phyloP scores from a whole-genome alignment of 2,113 vertebrate genomes.

The Struthio camelus region DNA sequence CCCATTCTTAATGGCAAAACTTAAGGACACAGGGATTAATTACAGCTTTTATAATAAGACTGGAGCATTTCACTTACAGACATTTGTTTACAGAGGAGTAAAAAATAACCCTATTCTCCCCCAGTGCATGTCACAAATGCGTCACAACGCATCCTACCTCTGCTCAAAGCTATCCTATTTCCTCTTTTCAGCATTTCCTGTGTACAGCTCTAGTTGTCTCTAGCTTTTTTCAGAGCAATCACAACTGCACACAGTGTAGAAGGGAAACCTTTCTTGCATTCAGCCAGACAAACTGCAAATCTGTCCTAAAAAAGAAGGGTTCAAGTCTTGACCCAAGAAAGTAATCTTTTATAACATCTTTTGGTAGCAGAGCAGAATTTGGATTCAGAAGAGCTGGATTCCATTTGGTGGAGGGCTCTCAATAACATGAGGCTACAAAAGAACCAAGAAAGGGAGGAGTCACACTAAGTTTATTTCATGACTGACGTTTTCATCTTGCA shows the following conservation, averaged over 20 bases:
- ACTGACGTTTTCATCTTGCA: slow-evolving; percentile 17
- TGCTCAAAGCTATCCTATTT: not conserved
- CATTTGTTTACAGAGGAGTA: not conserved
- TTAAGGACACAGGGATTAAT: not conserved
- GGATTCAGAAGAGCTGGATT: not conserved
- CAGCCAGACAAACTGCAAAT: not conserved
- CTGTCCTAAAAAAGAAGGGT: not conserved
- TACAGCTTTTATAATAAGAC: not conserved
- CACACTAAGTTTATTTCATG: not conserved
- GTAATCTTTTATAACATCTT: not conserved
- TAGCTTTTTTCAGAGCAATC: not conserved
- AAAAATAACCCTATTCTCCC: not conserved
- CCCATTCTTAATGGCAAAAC: not conserved
- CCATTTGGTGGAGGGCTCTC: not conserved
- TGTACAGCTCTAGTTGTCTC: fast-evolving
- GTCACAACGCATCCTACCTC: not conserved
- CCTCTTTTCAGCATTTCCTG: not conserved
- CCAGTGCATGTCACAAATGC: not conserved
- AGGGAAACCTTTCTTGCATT: not conserved
- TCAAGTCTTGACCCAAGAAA: not conserved
- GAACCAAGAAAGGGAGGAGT: not conserved
- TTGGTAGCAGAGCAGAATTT: not conserved
- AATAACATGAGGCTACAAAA: not conserved
- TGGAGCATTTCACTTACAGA: not conserved
- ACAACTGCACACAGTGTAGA: fast-evolving